Base-by-base conservation (phyloP, 2,113 vertebrate species). In the Helogale parvula region DNA sequence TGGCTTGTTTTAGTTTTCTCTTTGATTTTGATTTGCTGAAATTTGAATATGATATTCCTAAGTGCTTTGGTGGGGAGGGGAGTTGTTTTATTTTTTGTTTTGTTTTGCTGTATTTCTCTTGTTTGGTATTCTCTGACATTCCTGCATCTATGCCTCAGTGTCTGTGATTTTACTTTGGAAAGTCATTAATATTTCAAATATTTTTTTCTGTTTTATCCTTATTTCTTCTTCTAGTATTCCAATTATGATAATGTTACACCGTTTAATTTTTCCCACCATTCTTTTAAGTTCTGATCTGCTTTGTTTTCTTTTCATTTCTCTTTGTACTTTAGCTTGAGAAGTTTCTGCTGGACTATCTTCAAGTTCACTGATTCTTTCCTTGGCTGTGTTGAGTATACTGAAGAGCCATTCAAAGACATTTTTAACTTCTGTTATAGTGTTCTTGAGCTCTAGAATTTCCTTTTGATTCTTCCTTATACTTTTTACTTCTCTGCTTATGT, bases 401-500 rank as follows among this genome's bases (percentile, higher is more conserved):
- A 71, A 21, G 10, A 77, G 35, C 3, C 9, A 5, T 74, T 65
- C 14, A 29, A 38, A 76, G 47, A n/a, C 31, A 68, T 23, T 68
- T 82, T 38, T 50, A 50, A 84, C 69, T 89, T 89, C 47, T 60
- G 29, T 66, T 45, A 35, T 3, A 35, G 29, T 50, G 21, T 87
- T 87, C 52, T 81, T 69, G 3, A 68, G 82, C 88, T 96, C 60
- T 57, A 71, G 7, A 19, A 79, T 60, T 81, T 96, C 4, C 38
- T 90, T 94, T 94, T 81, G 4, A 79, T 86, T 71, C 13, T 84
- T 96, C 88, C 47, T 69, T 60, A 68, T 33, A 57, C 25, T 93
- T 93, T 60, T 10, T 10, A 47, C 60, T 7, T 88, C 54, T 74
- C 69, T 52, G 71, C 21, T 96, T 69, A 76, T 13, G 50, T 60